phyloP scores from a whole-genome alignment of 1,140 invertebrate species.

The Steinernema feltiae region DNA sequence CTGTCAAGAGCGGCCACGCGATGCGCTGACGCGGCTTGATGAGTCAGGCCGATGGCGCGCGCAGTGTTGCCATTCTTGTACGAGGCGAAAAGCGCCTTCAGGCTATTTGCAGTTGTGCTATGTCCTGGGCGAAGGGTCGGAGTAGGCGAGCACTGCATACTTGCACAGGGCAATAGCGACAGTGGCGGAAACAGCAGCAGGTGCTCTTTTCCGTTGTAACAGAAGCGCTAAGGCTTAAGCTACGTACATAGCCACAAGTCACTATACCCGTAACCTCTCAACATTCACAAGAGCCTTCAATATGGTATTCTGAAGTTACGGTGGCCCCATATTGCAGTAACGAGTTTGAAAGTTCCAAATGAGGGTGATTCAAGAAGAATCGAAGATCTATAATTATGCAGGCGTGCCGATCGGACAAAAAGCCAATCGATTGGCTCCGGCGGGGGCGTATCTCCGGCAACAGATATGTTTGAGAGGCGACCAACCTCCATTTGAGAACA shows the following conservation, averaged over 20 bases:
- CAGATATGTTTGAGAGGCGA: background rate
- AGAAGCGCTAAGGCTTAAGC: background rate
- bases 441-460: background rate
- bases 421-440: background rate
- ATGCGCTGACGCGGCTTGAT: background rate
- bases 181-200: background rate
- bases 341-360: too few species aligned
- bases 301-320: too few species aligned
- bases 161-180: background rate
- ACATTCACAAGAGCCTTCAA: too few species aligned
- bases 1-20: too few species aligned
- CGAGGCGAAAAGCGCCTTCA: background rate
- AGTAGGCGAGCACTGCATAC: too few species aligned
- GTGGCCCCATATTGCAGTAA: too few species aligned
- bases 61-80: background rate
- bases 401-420: background rate
- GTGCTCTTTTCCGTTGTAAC: background rate
- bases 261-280: background rate
- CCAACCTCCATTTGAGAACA: background rate
- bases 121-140: too few species aligned
- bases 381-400: background rate
- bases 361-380: background rate
- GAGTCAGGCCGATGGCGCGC: background rate
- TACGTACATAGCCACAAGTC: background rate
- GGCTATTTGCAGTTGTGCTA: too few species aligned